These are phyloP conservation scores for Paedocypris sp. DNA, from an alignment of 2,113 vertebrate species.

Conservation along the genomic window DNA sequence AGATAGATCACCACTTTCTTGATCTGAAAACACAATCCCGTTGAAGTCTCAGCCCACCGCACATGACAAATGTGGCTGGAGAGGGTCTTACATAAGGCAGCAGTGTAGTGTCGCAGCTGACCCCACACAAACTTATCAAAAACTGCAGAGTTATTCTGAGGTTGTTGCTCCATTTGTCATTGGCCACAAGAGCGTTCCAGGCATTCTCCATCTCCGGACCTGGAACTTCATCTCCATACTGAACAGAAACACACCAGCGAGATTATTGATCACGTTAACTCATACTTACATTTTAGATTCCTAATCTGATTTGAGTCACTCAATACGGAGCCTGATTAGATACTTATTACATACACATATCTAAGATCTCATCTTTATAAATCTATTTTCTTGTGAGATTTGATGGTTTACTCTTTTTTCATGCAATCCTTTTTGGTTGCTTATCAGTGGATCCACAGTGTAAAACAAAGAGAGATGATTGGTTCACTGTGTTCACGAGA, in stretches of 20 bases:
- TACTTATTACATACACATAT: too few species aligned
- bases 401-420: too few species aligned
- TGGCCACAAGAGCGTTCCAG: slow-evolving; percentile 92
- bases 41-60: too few species aligned
- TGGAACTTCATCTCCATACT: slow-evolving; percentile 95
- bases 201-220: slow-evolving; percentile 94
- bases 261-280: background rate
- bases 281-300: too few species aligned
- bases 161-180: slow-evolving; percentile 96
- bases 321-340: too few species aligned
- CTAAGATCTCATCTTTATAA: too few species aligned
- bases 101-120: slow-evolving; percentile 91
- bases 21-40: slow-evolving; percentile 75
- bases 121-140: slow-evolving; percentile 91
- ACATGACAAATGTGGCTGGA: background rate
- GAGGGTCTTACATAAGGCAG: slow-evolving; percentile 73
- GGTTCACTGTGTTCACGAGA: too few species aligned
- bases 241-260: background rate
- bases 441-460: too few species aligned
- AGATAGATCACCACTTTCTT: slow-evolving; percentile 96
- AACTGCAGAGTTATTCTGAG: slow-evolving; percentile 86
- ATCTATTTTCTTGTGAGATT: too few species aligned
- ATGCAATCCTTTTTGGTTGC: too few species aligned
- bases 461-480: too few species aligned
- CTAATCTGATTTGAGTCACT: background rate